Base-by-base conservation (phyloP, 2,797 vertebrate genomes). In the Cygnus olor region DNA sequence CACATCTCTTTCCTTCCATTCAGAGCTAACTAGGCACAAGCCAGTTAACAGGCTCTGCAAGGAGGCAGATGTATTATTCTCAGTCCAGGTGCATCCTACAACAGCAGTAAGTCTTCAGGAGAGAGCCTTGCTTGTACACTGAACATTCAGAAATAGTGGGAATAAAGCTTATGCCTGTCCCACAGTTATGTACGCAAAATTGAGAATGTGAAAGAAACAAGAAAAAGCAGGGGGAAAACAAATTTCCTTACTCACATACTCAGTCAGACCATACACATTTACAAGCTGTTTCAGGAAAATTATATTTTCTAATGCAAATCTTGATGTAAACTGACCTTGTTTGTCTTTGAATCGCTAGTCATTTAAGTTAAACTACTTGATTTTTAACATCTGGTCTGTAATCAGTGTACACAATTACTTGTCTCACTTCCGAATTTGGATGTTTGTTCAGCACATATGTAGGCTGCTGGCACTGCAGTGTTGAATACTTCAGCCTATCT, bases 341-440 rank as follows among this genome's bases (percentile, higher is more conserved):
- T 79, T 69, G 49, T 65, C 11, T 19, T 34, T 61, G 49, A 83
- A 71, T 20, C 28, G n/a, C 15, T 45, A 58, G 44, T 61, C 34
- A 69, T 74, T 61, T 64, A 63, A 80, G 32, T 78, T 57, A 91
- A 88, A 80, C 19, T 65, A 56, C 58, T 83, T 91, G 58, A 66
- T 71, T 89, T 89, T 80, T 79, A 76, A 92, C 27, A 90, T 65
- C 73, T 90, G 68, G 16, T 47, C 88, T 82, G 47, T 51, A 70
- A 61, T 73, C 38, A 66, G 34, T 14, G 34, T 57, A 63, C 30
- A 60, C 30, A 54, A 54, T 27, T 66, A 53, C 36, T 91, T 69
- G 20, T 70, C 51, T 93, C 9, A 13, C 1, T 76, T 32, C 11
- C 85, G 58, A 63, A 66, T 66, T 18, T 74, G 36, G 28, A 19